Conservation (phyloP, 1,140 invertebrate species). For the Drosophila baimaii region DNA sequence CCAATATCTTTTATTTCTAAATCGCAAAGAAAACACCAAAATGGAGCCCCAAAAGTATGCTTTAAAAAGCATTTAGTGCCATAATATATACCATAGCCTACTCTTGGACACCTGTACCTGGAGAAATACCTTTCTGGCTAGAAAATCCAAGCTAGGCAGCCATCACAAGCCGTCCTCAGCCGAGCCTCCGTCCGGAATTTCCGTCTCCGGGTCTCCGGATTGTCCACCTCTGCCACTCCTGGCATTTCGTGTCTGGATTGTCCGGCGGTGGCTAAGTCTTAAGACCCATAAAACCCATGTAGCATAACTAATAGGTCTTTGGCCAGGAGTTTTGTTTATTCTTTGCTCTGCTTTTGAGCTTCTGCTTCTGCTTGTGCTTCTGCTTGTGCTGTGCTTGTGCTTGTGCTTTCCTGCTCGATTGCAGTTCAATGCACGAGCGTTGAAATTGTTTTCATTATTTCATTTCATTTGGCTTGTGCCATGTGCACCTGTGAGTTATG, state of each 20-base stretch:
- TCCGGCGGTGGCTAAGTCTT: slow-evolving; percentile 45
- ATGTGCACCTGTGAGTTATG: slow-evolving; percentile 77
- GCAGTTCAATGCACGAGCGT: slow-evolving; percentile 74
- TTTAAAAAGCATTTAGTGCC: background rate
- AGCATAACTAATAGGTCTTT: slow-evolving; percentile 77
- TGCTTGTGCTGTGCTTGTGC: slow-evolving; percentile 7
- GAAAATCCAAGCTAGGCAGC: background rate
- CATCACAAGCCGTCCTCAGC: background rate
- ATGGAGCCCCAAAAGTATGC: background rate
- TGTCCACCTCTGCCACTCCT: background rate
- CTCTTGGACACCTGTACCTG: background rate
- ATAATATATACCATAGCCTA: too few species aligned
- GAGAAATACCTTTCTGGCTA: background rate
- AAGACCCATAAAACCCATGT: slow-evolving; percentile 64
- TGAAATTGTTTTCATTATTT: slow-evolving; percentile 80
- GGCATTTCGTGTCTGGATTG: slow-evolving; percentile 36
- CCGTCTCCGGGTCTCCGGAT: background rate
- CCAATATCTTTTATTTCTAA: background rate
- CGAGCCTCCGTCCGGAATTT: background rate
- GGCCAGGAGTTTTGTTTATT: slow-evolving; percentile 57
- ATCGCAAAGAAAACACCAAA: background rate
- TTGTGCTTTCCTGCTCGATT: slow-evolving; percentile 36
- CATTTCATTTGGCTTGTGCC: slow-evolving; percentile 70
- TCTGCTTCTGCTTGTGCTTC: background rate
- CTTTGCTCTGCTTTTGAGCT: slow-evolving; percentile 10